These are phyloP conservation scores for Decapterus maruadsi DNA, from an alignment of 2,797 vertebrate species.

Conservation along the genomic window DNA sequence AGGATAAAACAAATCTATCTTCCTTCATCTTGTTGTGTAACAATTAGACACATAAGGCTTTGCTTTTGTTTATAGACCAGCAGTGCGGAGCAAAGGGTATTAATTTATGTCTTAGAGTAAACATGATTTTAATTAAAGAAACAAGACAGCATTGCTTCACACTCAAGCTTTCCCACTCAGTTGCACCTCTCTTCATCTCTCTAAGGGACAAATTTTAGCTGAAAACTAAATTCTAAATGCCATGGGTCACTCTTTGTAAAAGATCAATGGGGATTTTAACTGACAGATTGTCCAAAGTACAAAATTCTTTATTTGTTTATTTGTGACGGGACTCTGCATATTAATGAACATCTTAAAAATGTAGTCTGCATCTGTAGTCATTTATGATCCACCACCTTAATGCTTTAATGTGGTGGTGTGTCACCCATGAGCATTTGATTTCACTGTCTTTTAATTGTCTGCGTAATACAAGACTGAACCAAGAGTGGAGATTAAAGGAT, in stretches of 20 bases:
- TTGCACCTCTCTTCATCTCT: neutral
- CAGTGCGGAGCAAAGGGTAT: neutral
- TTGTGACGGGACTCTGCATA: too few relatives aligned
- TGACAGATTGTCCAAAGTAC: slow-evolving; percentile 20
- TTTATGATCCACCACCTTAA: too few relatives aligned
- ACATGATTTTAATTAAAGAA: slow-evolving; percentile 58
- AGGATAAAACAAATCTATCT: slow-evolving; percentile 30
- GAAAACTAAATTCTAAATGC: slow-evolving; percentile 46
- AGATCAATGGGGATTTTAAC: slow-evolving; percentile 55
- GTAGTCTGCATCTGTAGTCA: too few relatives aligned
- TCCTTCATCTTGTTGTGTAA: slow-evolving; percentile 4
- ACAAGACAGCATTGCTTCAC: slow-evolving; percentile 19
- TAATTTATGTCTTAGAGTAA: slow-evolving; percentile 40
- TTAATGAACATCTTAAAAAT: too few relatives aligned
- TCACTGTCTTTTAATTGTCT: slow-evolving; percentile 62
- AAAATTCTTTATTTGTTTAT: too few relatives aligned
- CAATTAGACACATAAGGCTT: slow-evolving; percentile 33
- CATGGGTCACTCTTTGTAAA: slow-evolving; percentile 59
- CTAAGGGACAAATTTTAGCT: slow-evolving; percentile 46
- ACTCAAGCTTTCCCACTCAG: slow-evolving; percentile 6
- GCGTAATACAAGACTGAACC: slow-evolving; percentile 26
- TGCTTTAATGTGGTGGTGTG: slow-evolving; percentile 37
- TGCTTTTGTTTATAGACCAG: neutral
- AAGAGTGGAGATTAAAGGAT: slow-evolving; percentile 56
- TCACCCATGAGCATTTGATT: slow-evolving; percentile 48